Base-by-base conservation (phyloP, 2,888 invertebrate species). In the Cryptus viduatorius region DNA sequence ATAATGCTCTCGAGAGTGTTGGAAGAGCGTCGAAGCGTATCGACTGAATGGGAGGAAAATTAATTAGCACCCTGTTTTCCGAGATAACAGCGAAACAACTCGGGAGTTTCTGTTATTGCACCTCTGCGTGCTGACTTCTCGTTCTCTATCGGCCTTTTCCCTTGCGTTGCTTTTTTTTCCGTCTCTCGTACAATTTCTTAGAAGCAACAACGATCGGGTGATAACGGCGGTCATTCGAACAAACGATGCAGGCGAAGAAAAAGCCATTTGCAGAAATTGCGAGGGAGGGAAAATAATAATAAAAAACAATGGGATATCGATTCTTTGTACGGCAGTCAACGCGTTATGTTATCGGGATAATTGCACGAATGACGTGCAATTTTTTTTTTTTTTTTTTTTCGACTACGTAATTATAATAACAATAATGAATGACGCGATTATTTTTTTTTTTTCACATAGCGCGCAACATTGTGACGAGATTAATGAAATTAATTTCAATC, bases 331-430 rank as follows among this genome's bases (percentile, higher is more conserved):
- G 14, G 5, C 46, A 50, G 14, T 56, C 12, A 1, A 16, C 16
- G 16, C 50, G 24, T 64, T 19, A 29, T 19, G 19, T 67, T 42
- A 31, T 44, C 75, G 72, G 24, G 78, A 79, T 82, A 82, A 84
- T 82, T 75, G 65, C 65, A 78, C 75, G 78, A 82, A 84, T 84
- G 78, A 82, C 78, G 78, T 31, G 64, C 56, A 72, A 4, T 14
- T 46, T 64, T 65, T 53, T 69, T 37, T 37, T 8, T 4, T 8
- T 37, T 24, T 24, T n/a, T 46, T 61, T 65, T 50, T 68, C 24
- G 12, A 10, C 19, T n/a, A 29, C 8, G 14, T 46, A 71, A 24
- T 67, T 19, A 10, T 16, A 29, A 59, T 19, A 31, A 19, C 12
- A 16, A 56, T 42, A 29, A 64, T 56, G 53, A 79, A 72, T 65